Evolutionary conservation across 2,888 invertebrate genomes (phyloP).

Genomic region (Melanotus villosus): DNA sequence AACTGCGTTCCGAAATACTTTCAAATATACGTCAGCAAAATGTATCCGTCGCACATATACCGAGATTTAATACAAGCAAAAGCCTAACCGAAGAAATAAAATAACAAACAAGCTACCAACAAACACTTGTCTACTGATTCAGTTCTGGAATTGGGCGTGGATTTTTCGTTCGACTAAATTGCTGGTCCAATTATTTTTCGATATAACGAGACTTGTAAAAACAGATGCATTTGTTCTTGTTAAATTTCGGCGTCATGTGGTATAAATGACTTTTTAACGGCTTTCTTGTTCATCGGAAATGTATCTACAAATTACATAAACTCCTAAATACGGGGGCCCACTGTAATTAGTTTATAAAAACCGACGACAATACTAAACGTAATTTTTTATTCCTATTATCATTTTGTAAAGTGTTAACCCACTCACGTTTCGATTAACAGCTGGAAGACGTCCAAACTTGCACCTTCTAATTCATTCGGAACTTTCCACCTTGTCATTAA

Average conservation of each 20-base stretch:
- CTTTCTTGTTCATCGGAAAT: slow-evolving; percentile 30
- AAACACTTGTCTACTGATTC: slow-evolving; percentile 38
- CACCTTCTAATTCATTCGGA: too few relatives aligned
- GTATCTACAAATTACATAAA: slow-evolving; percentile 33
- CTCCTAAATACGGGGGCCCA: slow-evolving; percentile 10
- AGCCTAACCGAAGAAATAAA: slow-evolving; percentile 26
- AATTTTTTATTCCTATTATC: slow-evolving; percentile 4
- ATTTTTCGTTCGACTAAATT: slow-evolving; percentile 38
- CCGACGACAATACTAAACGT: not conserved
- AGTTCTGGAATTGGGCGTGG: slow-evolving; percentile 33
- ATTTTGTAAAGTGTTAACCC: not conserved
- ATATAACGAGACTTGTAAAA: slow-evolving; percentile 39
- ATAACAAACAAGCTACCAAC: slow-evolving; percentile 19
- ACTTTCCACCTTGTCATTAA: too few relatives aligned
- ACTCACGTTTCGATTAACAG: too few relatives aligned
- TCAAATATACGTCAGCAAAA: slow-evolving; percentile 18
- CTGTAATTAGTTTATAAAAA: slow-evolving; percentile 2
- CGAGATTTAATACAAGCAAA: slow-evolving; percentile 11
- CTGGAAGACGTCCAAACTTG: too few relatives aligned
- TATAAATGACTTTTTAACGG: slow-evolving; percentile 38
- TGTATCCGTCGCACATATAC: slow-evolving; percentile 1
- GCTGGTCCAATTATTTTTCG: slow-evolving; percentile 48
- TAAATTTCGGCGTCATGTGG: slow-evolving; percentile 32
- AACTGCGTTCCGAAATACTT: slow-evolving; percentile 19
- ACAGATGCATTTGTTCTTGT: slow-evolving; percentile 31